phyloP scores from a whole-genome alignment of 2,888 invertebrate species.

The Choristoneura rosaceana region DNA sequence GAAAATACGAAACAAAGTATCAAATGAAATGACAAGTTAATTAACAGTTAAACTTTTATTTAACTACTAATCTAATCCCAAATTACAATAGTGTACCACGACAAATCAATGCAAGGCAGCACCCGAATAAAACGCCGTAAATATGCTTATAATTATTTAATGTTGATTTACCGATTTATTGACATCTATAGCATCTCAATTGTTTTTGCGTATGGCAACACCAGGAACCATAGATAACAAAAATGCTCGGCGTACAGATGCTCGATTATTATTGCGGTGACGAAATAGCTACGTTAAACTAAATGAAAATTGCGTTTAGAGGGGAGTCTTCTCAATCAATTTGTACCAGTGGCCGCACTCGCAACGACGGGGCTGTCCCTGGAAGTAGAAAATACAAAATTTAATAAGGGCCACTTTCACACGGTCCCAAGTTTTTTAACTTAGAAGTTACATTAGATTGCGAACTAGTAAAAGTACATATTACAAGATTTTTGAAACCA shows the following conservation, averaged over 20 bases:
- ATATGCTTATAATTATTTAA: conserved; percentile 78
- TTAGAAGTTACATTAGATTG: no score
- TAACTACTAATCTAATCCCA: conserved; percentile 41
- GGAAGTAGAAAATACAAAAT: conserved; percentile 55
- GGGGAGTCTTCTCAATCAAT: conserved; percentile 90
- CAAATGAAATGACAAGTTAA: conserved; percentile 34
- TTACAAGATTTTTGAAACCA: no score
- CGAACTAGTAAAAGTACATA: no score
- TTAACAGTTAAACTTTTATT: conserved; percentile 41
- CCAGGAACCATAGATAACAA: conserved; percentile 57
- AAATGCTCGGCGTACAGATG: conserved; percentile 61
- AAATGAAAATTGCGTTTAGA: conserved; percentile 83
- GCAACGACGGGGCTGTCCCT: conserved; percentile 95
- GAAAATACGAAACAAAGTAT: not conserved
- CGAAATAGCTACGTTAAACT: conserved; percentile 70
- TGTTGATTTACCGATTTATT: conserved; percentile 63
- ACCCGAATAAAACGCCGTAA: conserved; percentile 67
- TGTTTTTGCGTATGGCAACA: conserved; percentile 60
- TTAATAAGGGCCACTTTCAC: not conserved
- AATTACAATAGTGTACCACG: conserved; percentile 36
- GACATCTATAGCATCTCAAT: conserved; percentile 63
- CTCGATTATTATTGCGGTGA: conserved; percentile 61
- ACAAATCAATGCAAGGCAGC: conserved; percentile 42
- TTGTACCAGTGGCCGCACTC: conserved; percentile 99
- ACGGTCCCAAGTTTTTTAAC: no score